These are phyloP conservation scores for Fukomys damarensis DNA, from an alignment of 2,113 vertebrate species.

Conservation along the genomic window DNA sequence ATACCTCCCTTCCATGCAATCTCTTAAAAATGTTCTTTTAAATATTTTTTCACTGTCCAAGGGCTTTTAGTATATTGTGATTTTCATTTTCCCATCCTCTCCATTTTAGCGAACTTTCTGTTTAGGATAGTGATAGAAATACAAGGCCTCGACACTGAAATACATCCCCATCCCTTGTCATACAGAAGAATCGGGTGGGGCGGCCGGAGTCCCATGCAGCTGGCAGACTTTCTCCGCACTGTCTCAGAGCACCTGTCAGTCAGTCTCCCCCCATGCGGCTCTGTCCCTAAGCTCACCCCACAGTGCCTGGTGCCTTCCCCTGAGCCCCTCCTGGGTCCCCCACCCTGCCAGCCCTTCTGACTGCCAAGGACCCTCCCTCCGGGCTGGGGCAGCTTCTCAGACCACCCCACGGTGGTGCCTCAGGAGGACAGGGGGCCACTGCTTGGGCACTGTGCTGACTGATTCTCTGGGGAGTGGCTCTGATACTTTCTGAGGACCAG, in stretches of 20 bases:
- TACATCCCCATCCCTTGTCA: too few relatives aligned
- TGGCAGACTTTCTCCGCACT: neutral
- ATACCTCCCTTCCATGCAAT: neutral
- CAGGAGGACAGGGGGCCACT: neutral
- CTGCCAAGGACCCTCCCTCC: neutral
- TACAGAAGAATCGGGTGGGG: too few relatives aligned
- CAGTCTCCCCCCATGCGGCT: fast-evolving
- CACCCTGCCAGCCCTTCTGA: too few relatives aligned
- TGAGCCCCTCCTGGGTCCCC: neutral
- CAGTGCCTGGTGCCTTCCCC: neutral
- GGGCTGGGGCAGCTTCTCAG: neutral
- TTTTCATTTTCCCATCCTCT: neutral
- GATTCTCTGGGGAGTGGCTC: neutral
- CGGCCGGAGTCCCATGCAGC: neutral
- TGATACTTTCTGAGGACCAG: neutral
- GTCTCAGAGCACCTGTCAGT: neutral
- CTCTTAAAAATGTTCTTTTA: neutral
- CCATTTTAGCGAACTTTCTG: neutral
- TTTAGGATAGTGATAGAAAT: neutral
- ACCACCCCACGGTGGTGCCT: neutral
- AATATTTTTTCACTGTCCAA: neutral
- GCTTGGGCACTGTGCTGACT: neutral
- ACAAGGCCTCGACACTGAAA: too few relatives aligned
- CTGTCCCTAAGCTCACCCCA: neutral
- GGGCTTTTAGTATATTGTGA: neutral